phyloP scores from a whole-genome alignment of 2,888 invertebrate genomes.

The Lutraria lutraria region DNA sequence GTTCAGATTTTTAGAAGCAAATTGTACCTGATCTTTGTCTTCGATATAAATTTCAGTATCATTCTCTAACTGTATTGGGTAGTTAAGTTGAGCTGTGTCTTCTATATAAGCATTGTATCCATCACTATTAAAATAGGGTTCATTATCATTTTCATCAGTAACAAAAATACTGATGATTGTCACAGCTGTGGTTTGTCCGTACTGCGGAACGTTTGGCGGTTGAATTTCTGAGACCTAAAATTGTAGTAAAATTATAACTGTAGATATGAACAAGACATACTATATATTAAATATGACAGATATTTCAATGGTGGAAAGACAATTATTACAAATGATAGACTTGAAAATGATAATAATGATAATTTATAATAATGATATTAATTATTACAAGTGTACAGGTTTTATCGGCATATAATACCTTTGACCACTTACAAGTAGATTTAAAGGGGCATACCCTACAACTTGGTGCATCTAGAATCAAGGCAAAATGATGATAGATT shows the following conservation, averaged over 20 bases:
- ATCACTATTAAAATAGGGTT: conserved; percentile 52
- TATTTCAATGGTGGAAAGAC: too few relatives aligned
- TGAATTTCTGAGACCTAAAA: conserved; percentile 47
- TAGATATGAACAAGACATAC: background rate
- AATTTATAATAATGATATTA: too few relatives aligned
- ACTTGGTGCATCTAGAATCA: too few relatives aligned
- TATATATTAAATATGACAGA: too few relatives aligned
- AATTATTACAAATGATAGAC: too few relatives aligned
- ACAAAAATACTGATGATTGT: conserved; percentile 59
- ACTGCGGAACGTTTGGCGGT: conserved; percentile 16
- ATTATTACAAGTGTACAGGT: too few relatives aligned
- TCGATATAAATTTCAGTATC: conserved; percentile 55
- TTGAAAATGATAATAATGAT: too few relatives aligned
- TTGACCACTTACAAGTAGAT: too few relatives aligned
- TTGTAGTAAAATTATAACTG: background rate
- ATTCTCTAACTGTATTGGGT: conserved; percentile 67
- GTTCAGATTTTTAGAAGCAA: too few relatives aligned
- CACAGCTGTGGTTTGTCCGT: conserved; percentile 34
- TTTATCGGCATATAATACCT: too few relatives aligned
- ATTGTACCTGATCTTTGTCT: conserved; percentile 62
- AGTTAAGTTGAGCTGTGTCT: conserved; percentile 65
- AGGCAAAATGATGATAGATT: too few relatives aligned
- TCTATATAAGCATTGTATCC: conserved; percentile 55
- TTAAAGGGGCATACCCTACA: too few relatives aligned
- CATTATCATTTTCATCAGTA: conserved; percentile 65